phyloP scores from a whole-genome alignment of 2,888 invertebrate genomes.

The Sycophila texana region DNA sequence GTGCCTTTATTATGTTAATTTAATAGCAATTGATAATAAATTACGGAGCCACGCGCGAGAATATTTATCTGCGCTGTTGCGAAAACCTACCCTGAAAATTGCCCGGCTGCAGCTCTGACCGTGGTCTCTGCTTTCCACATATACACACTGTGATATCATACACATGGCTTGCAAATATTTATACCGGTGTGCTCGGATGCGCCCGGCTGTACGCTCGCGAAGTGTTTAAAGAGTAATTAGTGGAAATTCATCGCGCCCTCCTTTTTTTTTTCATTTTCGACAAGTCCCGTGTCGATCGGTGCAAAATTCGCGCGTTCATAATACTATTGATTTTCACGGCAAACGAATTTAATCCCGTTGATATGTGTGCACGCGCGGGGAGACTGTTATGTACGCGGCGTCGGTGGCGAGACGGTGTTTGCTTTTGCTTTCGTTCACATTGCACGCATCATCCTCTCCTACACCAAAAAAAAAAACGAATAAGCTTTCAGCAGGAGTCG shows the following conservation, averaged over 20 bases:
- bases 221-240: slow-evolving; percentile 48
- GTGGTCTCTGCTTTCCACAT: neutral
- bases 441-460: neutral
- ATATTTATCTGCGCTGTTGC: neutral
- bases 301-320: slow-evolving; percentile 55
- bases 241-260: neutral
- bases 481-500: too few species aligned
- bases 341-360: slow-evolving; percentile 49
- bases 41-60: slow-evolving; percentile 58
- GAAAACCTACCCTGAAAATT: neutral
- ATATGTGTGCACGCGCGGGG: slow-evolving; percentile 32
- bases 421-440: neutral
- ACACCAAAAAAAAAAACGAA: too few species aligned
- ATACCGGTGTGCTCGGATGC: slow-evolving; percentile 1
- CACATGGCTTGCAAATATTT: slow-evolving; percentile 36
- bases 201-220: neutral
- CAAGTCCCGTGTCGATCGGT: neutral
- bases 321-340: slow-evolving; percentile 47
- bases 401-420: slow-evolving; percentile 21
- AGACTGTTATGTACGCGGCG: slow-evolving; percentile 5
- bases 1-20: slow-evolving; percentile 66
- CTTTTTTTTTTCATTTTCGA: neutral
- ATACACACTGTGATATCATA: neutral
- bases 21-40: slow-evolving; percentile 64
- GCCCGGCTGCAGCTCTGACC: neutral